Evolutionary conservation across 2,797 vertebrate genomes (phyloP).

Genomic region (Muscicapa striata): DNA sequence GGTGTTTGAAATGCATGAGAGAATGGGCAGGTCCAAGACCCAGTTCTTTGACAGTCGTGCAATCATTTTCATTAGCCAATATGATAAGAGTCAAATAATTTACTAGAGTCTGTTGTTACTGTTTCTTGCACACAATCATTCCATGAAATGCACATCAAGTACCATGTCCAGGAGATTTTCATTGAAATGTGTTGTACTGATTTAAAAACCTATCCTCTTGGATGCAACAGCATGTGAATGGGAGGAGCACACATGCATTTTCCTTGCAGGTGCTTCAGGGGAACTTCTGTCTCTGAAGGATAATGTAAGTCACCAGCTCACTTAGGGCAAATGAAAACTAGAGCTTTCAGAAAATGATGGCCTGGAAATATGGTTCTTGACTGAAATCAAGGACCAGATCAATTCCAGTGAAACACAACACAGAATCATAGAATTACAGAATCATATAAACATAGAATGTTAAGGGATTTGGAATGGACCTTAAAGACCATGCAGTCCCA

Average conservation of each 20-base stretch:
- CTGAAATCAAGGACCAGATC: not conserved
- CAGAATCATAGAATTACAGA: not conserved
- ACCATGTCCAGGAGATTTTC: not conserved
- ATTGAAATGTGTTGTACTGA: accelerated
- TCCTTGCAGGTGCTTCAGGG: not conserved
- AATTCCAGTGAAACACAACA: not conserved
- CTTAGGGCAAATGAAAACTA: not conserved
- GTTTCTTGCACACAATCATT: not conserved
- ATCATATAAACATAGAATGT: not conserved
- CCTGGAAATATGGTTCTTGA: not conserved
- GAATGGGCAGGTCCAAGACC: not conserved
- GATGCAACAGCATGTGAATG: not conserved
- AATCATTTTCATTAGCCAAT: not conserved
- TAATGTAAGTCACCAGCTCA: not conserved
- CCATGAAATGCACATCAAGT: not conserved
- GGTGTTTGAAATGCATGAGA: not conserved
- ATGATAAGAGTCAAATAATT: not conserved
- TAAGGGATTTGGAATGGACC: not conserved
- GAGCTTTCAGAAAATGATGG: not conserved
- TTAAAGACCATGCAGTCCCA: not conserved
- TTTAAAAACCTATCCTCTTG: not conserved
- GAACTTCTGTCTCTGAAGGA: not conserved
- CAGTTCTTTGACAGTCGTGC: not conserved
- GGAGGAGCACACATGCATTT: not conserved
- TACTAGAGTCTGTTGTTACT: not conserved